phyloP scores from a whole-genome alignment of 1,140 invertebrate species.

The Drosophila sechellia region DNA sequence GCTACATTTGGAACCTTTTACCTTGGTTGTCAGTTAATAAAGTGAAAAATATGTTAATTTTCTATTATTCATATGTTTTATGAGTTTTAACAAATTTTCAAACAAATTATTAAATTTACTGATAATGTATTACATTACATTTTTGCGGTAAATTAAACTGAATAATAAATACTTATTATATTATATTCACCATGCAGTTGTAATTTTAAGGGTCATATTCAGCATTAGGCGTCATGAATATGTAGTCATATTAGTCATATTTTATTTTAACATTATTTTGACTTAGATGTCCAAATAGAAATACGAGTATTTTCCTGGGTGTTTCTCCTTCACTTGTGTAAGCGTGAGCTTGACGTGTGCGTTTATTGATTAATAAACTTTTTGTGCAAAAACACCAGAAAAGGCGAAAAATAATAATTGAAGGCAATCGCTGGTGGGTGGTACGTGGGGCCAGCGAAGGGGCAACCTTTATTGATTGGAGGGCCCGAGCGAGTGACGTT shows the following conservation, averaged over 20 bases:
- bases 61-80: not conserved
- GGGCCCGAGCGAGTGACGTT: conserved; percentile 24
- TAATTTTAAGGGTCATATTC: no score
- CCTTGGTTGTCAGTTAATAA: not conserved
- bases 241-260: no score
- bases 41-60: not conserved
- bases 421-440: conserved; percentile 18
- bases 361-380: conserved; percentile 78
- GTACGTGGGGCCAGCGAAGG: not conserved
- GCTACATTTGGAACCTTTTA: not conserved
- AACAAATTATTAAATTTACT: no score
- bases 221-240: no score
- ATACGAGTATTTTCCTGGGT: not conserved
- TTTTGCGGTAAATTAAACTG: no score
- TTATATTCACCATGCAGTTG: no score
- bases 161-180: no score
- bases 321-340: conserved; percentile 19
- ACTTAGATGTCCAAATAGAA: not conserved
- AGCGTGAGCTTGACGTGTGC: conserved; percentile 62
- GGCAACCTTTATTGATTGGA: conserved; percentile 68
- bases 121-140: no score
- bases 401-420: conserved; percentile 52
- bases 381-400: conserved; percentile 57
- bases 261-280: no score
- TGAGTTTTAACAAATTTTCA: no score